Evolutionary conservation across 2,113 vertebrate genomes (phyloP).

Genomic region (Aegypius monachus): DNA sequence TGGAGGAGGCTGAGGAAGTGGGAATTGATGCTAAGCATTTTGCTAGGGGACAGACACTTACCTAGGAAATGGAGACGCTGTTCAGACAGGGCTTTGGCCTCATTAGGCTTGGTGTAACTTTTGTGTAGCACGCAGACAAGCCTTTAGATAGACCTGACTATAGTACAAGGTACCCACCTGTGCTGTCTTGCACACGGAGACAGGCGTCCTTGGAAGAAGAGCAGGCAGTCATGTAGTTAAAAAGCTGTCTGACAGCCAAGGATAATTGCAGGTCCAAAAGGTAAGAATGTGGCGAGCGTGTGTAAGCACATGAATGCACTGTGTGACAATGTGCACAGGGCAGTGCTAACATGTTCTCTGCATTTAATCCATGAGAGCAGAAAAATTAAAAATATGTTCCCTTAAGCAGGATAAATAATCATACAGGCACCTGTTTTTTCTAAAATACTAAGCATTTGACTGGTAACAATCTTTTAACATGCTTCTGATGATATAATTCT

Average conservation of each 20-base stretch:
- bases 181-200: neutral
- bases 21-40: neutral
- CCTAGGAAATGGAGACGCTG: neutral
- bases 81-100: neutral
- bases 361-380: neutral
- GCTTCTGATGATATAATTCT: neutral
- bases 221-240: neutral
- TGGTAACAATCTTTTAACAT: neutral
- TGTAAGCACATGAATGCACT: neutral
- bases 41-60: neutral
- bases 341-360: neutral
- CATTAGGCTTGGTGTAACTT: neutral
- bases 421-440: neutral
- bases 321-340: neutral
- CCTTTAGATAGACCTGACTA: neutral
- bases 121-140: fast-evolving
- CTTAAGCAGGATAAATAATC: neutral
- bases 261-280: neutral
- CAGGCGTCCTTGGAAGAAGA: neutral
- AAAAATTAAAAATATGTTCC: neutral
- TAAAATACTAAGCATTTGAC: neutral
- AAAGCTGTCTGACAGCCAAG: neutral
- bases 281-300: fast-evolving
- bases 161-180: neutral
- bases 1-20: neutral